Evolutionary conservation across 2,888 invertebrate species (phyloP).

Genomic region (Lasioglossum morio): DNA sequence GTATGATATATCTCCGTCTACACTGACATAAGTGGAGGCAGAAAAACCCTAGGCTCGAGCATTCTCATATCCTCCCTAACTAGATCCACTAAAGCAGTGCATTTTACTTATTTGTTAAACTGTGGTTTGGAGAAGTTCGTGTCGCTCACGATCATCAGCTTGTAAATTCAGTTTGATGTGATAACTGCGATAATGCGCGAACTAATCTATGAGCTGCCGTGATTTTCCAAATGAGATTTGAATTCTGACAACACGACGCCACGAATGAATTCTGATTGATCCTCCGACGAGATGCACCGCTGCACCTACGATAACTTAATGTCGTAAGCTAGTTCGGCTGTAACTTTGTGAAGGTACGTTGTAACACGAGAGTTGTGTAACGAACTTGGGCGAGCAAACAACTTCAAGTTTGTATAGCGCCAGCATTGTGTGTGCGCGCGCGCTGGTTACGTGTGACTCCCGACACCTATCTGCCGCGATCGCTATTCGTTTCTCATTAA

Average conservation of each 20-base stretch:
- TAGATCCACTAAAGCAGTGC: too few relatives aligned
- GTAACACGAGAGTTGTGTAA: slow-evolving; percentile 10
- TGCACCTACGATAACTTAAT: slow-evolving; percentile 19
- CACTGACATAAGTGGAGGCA: too few relatives aligned
- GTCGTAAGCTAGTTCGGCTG: slow-evolving; percentile 16
- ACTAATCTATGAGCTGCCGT: too few relatives aligned
- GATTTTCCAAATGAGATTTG: background rate
- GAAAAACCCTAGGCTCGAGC: too few relatives aligned
- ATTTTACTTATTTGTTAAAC: background rate
- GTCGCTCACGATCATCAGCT: background rate
- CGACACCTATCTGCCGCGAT: slow-evolving; percentile 1
- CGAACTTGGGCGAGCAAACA: slow-evolving; percentile 3
- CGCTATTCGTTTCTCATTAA: slow-evolving; percentile 3
- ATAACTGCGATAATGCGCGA: background rate
- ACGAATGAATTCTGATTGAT: slow-evolving; percentile 20
- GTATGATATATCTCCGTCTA: too few relatives aligned
- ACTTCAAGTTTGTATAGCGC: background rate
- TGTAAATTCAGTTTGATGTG: background rate
- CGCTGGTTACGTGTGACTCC: background rate
- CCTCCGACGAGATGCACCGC: slow-evolving; percentile 15
- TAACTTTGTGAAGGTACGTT: slow-evolving; percentile 1
- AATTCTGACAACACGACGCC: background rate
- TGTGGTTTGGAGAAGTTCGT: background rate
- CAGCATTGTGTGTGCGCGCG: background rate
- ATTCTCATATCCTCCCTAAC: too few relatives aligned